A percentile compares a stretch with the other conserved stretches of the same genome.
These are phyloP conservation scores for Petrocephalus schoutedeni DNA, from an alignment of 2,797 vertebrate species.

Conservation along the genomic window DNA sequence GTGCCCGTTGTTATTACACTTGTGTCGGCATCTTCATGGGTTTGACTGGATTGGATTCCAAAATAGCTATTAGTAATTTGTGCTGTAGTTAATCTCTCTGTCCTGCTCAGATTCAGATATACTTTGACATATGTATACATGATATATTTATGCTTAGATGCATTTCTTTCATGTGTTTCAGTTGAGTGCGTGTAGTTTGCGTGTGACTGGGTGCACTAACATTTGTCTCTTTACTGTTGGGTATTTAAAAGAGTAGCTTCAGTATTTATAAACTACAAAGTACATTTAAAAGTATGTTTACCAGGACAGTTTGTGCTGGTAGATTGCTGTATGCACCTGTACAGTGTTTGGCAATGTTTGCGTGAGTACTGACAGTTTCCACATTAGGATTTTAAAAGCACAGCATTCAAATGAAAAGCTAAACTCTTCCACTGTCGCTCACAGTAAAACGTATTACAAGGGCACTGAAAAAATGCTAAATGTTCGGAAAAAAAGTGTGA, in stretches of 20 bases:
- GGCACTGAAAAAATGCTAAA: background rate
- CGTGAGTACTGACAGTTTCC: background rate
- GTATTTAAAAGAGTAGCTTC: background rate
- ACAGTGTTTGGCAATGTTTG: background rate
- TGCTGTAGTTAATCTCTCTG: background rate
- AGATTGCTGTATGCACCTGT: background rate
- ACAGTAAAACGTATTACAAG: background rate
- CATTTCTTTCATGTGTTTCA: background rate
- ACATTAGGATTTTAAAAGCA: background rate
- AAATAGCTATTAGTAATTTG: background rate
- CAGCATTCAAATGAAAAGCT: background rate
- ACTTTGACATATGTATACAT: too few species aligned
- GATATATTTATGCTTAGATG: background rate
- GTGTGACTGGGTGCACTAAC: background rate
- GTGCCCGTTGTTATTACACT: background rate
- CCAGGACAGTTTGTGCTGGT: background rate
- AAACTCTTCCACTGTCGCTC: background rate
- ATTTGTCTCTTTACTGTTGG: background rate
- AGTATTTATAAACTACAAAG: background rate
- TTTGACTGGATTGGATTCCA: background rate
- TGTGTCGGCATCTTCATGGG: background rate
- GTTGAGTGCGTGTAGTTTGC: background rate
- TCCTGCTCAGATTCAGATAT: background rate
- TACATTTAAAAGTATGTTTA: slow-evolving; percentile 5
- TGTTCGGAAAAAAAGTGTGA: background rate